Evolutionary conservation across 1,140 invertebrate species (phyloP).

Genomic region (Eupeodes corollae): DNA sequence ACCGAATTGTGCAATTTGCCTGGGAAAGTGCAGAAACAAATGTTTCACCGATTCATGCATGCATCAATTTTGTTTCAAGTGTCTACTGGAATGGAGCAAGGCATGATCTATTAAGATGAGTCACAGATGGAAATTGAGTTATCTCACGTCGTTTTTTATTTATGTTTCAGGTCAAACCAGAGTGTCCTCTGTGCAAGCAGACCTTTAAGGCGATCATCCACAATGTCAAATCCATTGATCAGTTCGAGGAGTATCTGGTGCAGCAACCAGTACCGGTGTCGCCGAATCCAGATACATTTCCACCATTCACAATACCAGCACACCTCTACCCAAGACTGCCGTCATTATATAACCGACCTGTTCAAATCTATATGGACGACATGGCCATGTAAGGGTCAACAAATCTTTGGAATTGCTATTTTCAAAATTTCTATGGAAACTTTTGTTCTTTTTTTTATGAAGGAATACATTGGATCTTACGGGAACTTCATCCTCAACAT

Average conservation of each 20-base stretch:
- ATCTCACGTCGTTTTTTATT: not conserved
- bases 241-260: constrained; percentile 79
- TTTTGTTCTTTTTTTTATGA: no score
- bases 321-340: not conserved
- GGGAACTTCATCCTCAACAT: no score
- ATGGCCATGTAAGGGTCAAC: no score
- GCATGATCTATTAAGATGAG: constrained; percentile 34
- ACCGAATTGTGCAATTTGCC: constrained; percentile 82
- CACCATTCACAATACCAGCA: not conserved
- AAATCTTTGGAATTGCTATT: no score
- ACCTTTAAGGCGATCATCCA: constrained; percentile 83
- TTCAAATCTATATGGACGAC: no score
- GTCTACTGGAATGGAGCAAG: constrained; percentile 88
- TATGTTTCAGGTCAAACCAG: constrained; percentile 62
- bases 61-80: constrained; percentile 89
- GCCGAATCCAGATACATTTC: constrained; percentile 1
- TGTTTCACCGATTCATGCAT: constrained; percentile 85
- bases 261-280: constrained; percentile 20
- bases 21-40: constrained; percentile 73
- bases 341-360: no score
- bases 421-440: no score
- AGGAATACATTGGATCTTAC: no score
- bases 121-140: not conserved
- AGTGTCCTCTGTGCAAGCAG: constrained; percentile 90
- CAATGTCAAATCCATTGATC: constrained; percentile 74